These are phyloP conservation scores for Acrobasis suavella DNA, from an alignment of 2,888 invertebrate genomes.

Conservation along the genomic window DNA sequence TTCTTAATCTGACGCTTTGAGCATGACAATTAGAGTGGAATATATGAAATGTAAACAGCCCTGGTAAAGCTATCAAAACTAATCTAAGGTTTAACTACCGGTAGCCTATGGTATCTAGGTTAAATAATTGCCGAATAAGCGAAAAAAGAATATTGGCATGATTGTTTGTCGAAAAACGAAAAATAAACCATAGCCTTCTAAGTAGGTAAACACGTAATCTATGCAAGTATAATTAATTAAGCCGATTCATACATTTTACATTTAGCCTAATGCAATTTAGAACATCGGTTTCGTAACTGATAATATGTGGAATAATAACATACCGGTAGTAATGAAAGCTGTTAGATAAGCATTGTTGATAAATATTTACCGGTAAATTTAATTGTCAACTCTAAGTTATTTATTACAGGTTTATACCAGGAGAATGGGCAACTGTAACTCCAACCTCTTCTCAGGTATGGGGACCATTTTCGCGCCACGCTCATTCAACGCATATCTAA, in stretches of 20 bases:
- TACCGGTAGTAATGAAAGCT: not conserved
- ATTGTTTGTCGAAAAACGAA: not conserved
- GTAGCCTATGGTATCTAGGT: no score
- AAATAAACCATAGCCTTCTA: not conserved
- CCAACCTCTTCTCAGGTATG: not conserved
- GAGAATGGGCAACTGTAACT: not conserved
- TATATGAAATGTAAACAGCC: no score
- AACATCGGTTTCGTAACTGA: slow-evolving; percentile 11
- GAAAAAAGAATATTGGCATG: no score
- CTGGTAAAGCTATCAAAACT: no score
- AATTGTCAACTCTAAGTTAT: not conserved
- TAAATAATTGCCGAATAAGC: no score
- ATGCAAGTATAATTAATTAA: slow-evolving; percentile 19
- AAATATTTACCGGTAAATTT: not conserved
- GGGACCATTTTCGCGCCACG: not conserved
- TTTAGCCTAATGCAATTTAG: slow-evolving; percentile 1
- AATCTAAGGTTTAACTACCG: no score
- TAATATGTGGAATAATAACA: not conserved
- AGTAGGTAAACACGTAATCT: slow-evolving; percentile 10
- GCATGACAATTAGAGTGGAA: no score
- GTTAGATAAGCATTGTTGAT: not conserved
- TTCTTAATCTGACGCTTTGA: no score
- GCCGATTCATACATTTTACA: slow-evolving; percentile 16
- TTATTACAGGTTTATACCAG: not conserved
- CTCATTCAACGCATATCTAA: not conserved